Base-by-base conservation (phyloP, 2,797 vertebrate species). In the Danio aesculapii region DNA sequence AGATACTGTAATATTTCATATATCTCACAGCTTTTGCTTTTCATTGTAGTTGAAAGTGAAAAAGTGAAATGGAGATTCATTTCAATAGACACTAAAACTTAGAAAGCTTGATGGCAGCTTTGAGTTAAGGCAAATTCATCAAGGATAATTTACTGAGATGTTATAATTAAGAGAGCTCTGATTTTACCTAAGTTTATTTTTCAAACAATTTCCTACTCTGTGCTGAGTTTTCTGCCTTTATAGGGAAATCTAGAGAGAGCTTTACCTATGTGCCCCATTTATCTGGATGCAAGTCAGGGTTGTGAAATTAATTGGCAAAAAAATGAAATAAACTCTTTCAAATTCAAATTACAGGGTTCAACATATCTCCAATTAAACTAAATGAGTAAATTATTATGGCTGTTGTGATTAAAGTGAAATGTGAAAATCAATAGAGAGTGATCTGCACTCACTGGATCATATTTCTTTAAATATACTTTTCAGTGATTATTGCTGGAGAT, bases 221-320 rank as follows among this genome's bases (percentile, higher is more conserved):
- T 49, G 66, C 21, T 41, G 55, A 70, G 55, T 64, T 69, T 77
- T 19, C 39, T 44, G 69, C 44, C 53, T 10, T 72, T 58, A 57
- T 39, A 58, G 19, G 12, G n/a, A 58, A 52, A 39, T 58, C n/a
- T 58, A 72, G n/a, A 44, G 68, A 43, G 70, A 72, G 69, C 16
- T 9, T 55, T 72, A 7, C 7, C n/a, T 72, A 57, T 11, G 57
- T 58, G 2, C 44, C 11, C 11, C 53, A 72, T 72, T 58, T 4
- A 19, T 58, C 11, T 43, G 0, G 7, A 57, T 19, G 53, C 16
- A 16, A 57, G 52, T 72, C 69, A 55, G 3, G n/a, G 4, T 39
- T 57, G 39, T 8, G 12, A 49, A 49, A 49, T 49, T 49, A 12
- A 49, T 5, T 8, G 47, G 47, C 47, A 49, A 49, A 49, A 49